A percentile compares a stretch with the other conserved stretches of the same genome.
Conservation (phyloP, 2,888 invertebrate species). For the Cryptophagus acutangulus region DNA sequence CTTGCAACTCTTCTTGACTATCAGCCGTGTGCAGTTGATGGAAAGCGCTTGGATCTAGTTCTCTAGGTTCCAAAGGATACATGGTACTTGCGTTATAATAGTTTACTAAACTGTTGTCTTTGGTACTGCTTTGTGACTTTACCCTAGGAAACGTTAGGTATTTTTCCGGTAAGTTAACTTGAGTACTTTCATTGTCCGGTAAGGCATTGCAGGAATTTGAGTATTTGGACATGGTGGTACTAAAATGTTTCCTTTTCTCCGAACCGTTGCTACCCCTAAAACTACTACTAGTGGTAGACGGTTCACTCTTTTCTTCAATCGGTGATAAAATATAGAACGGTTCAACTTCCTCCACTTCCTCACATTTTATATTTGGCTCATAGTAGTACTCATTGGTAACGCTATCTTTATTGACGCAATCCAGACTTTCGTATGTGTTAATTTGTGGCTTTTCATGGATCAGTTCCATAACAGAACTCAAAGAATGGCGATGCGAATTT, state of each 20-base stretch:
- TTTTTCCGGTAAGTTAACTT: constrained; percentile 40
- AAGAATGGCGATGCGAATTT: constrained; percentile 46
- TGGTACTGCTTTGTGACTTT: constrained; percentile 41
- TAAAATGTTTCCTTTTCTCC: constrained; percentile 30
- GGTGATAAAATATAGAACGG: constrained; percentile 49
- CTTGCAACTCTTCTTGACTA: constrained; percentile 58
- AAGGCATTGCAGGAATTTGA: constrained; percentile 46
- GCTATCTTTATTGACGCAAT: not conserved
- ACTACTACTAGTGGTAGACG: constrained; percentile 50
- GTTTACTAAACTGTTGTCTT: constrained; percentile 25
- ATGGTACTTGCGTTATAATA: constrained; percentile 40
- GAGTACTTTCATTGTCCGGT: constrained; percentile 32
- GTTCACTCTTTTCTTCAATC: constrained; percentile 57
- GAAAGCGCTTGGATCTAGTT: constrained; percentile 54
- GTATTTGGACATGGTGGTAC: constrained; percentile 28
- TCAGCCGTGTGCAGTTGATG: constrained; percentile 57
- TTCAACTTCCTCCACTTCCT: constrained; percentile 30
- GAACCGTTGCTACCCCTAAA: constrained; percentile 40
- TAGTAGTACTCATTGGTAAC: constrained; percentile 22
- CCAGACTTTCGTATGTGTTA: not conserved
- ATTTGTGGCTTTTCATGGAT: constrained; percentile 32
- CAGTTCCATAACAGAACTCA: constrained; percentile 47
- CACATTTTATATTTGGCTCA: too few relatives aligned
- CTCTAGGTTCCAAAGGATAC: constrained; percentile 56
- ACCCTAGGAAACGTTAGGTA: constrained; percentile 55